A percentile compares a stretch with the other conserved stretches of the same genome.
These are phyloP conservation scores for Mesorhabditis spiculigera DNA, from an alignment of 2,888 invertebrate genomes.

Conservation along the genomic window DNA sequence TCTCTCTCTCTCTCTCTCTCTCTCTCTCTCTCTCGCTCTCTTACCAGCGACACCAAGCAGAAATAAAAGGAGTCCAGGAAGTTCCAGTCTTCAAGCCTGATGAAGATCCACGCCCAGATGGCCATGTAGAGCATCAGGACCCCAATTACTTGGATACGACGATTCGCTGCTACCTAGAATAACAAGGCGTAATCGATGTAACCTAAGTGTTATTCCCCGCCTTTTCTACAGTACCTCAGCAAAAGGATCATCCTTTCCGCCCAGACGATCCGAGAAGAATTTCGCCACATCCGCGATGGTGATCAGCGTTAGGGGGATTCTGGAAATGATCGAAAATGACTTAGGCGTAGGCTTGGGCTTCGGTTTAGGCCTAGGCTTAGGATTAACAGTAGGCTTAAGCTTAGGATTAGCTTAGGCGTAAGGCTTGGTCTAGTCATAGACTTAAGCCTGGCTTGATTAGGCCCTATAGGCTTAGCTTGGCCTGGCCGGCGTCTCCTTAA, in stretches of 20 bases:
- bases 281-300: conserved; percentile 57
- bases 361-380: too few relatives aligned
- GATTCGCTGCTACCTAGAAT: conserved; percentile 14
- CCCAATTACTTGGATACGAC: conserved; percentile 33
- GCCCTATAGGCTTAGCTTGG: too few relatives aligned
- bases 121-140: conserved; percentile 52
- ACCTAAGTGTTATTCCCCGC: neutral
- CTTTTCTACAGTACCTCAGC: conserved; percentile 15
- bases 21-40: neutral
- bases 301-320: conserved; percentile 54
- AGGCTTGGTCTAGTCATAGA: too few relatives aligned
- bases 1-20: neutral
- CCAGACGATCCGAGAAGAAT: conserved; percentile 48
- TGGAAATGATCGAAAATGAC: conserved; percentile 35
- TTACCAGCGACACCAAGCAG: conserved; percentile 53
- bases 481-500: too few relatives aligned
- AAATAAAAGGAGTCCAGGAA: conserved; percentile 55
- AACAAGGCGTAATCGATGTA: neutral
- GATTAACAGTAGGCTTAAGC: too few relatives aligned
- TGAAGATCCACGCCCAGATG: conserved; percentile 41
- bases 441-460: too few relatives aligned
- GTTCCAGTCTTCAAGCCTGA: conserved; percentile 46
- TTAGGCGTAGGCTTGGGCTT: too few relatives aligned
- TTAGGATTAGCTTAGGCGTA: too few relatives aligned
- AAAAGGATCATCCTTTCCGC: conserved; percentile 24